Evolutionary conservation across 2,888 invertebrate genomes (phyloP).

Genomic region (Agapostemon virescens): DNA sequence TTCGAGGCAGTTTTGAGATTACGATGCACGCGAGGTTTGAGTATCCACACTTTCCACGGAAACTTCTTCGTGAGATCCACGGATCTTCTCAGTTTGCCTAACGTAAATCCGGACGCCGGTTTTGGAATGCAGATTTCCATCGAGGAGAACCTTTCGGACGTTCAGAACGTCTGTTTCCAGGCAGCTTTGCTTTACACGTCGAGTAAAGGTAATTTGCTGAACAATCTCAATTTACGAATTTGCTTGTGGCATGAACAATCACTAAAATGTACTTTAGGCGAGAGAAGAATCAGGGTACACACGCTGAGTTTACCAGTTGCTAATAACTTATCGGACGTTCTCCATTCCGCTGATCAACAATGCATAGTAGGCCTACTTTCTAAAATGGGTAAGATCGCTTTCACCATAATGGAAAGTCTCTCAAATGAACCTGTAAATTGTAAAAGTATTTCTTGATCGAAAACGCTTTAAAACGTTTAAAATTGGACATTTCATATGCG

Average conservation of each 20-base stretch:
- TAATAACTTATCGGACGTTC: constrained; percentile 90
- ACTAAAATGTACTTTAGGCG: constrained; percentile 82
- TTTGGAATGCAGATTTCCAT: constrained; percentile 99
- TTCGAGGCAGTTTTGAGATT: constrained; percentile 99
- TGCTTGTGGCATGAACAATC: neutral
- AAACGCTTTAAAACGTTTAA: too few relatives aligned
- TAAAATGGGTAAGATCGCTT: constrained; percentile 91
- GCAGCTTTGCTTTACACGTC: constrained; percentile 98
- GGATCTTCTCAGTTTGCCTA: constrained; percentile 96
- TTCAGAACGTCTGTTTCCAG: constrained; percentile 96
- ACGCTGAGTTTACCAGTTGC: constrained; percentile 97
- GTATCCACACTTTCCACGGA: constrained; percentile 99
- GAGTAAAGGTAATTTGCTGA: constrained; percentile 85
- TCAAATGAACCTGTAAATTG: too few relatives aligned
- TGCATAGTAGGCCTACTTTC: constrained; percentile 94
- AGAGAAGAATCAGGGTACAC: constrained; percentile 97
- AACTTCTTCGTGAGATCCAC: constrained; percentile 99
- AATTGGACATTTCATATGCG: too few relatives aligned
- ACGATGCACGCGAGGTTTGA: constrained; percentile 94
- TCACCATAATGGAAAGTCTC: neutral
- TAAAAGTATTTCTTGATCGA: too few relatives aligned
- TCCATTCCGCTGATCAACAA: constrained; percentile 95
- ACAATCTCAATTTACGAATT: neutral
- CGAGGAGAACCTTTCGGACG: constrained; percentile 93
- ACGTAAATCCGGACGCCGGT: constrained; percentile 98